phyloP scores from a whole-genome alignment of 2,888 invertebrate species.

The Hypselothyrea guttata region DNA sequence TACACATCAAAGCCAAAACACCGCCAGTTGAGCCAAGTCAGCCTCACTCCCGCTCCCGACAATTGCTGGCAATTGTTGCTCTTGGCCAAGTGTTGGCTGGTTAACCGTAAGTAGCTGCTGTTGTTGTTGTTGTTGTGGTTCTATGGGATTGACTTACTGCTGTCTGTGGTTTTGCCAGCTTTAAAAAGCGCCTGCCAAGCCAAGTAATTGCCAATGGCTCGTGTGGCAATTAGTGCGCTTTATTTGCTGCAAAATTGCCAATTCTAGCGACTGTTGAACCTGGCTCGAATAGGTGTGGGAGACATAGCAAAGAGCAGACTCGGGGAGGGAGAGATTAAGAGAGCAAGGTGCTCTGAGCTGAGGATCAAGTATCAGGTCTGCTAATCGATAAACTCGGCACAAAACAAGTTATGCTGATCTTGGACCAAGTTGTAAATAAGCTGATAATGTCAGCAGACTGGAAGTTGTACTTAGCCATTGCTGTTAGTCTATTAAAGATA shows the following conservation, averaged over 20 bases:
- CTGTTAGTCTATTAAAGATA: no score
- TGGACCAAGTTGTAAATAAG: no score
- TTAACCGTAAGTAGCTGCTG: conserved; percentile 74
- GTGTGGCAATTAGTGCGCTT: conserved; percentile 69
- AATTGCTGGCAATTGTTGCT: no score
- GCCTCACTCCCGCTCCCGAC: neutral
- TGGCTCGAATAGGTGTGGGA: neutral
- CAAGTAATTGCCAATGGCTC: conserved; percentile 70
- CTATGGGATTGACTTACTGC: conserved; percentile 25
- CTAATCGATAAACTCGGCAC: conserved; percentile 3
- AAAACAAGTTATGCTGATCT: no score
- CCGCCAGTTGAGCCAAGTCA: conserved; percentile 10
- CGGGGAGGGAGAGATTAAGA: neutral
- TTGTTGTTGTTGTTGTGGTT: conserved; percentile 14
- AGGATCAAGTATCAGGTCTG: conserved; percentile 14
- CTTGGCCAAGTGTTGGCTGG: conserved; percentile 73
- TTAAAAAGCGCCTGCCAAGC: conserved; percentile 40
- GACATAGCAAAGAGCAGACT: no score
- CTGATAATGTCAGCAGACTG: no score
- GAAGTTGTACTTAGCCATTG: no score
- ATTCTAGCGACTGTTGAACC: conserved; percentile 16
- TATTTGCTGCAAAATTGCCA: conserved; percentile 27
- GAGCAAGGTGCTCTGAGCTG: no score
- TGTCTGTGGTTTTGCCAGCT: conserved; percentile 22
- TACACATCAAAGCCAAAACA: conserved; percentile 69